Evolutionary conservation across 2,113 vertebrate species (phyloP).

Genomic region (Sinosuthora webbiana): DNA sequence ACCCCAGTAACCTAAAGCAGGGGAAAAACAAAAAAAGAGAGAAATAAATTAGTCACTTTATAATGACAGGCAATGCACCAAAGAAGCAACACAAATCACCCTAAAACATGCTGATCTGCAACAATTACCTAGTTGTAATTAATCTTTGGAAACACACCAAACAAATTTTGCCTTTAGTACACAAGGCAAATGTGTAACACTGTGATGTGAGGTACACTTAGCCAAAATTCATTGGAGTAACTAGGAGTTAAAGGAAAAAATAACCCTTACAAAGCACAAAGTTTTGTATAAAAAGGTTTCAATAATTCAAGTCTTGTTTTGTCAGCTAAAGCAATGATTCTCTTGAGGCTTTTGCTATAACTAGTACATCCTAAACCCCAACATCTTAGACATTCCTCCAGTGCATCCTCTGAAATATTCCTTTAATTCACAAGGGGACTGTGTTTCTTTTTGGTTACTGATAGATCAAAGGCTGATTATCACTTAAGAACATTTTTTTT

Average conservation of each 20-base stretch:
- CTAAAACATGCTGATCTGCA: neutral
- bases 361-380: neutral
- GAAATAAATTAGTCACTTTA: neutral
- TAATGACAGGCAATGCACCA: neutral
- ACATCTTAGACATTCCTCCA: neutral
- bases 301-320: neutral
- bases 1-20: constrained; percentile 81
- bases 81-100: neutral
- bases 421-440: neutral
- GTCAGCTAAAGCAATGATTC: neutral
- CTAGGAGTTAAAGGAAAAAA: neutral
- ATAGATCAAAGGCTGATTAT: neutral
- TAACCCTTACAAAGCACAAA: neutral
- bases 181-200: neutral
- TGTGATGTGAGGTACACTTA: neutral
- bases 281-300: neutral
- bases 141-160: neutral
- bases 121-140: neutral
- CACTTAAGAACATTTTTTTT: neutral
- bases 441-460: neutral
- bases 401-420: neutral
- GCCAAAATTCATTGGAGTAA: neutral
- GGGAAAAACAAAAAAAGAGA: neutral
- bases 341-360: neutral
- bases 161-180: neutral